A percentile compares a stretch with the other conserved stretches of the same genome.
phyloP scores from a whole-genome alignment of 1,140 invertebrate genomes.

The Nautilus pompilius region DNA sequence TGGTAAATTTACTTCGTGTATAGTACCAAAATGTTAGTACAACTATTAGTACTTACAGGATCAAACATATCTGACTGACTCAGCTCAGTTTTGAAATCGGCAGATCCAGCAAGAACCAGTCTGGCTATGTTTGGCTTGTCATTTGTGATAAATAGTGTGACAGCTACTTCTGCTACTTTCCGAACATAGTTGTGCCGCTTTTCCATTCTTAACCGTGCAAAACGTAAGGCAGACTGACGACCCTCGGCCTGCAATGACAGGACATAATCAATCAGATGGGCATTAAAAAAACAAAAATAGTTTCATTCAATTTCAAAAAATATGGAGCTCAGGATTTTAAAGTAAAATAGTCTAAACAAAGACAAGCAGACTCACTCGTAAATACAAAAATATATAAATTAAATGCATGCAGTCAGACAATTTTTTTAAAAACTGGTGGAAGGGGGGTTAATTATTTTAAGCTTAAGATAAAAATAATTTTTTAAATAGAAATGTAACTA shows the following conservation, averaged over 20 bases:
- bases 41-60: conserved; percentile 70
- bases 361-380: too few species aligned
- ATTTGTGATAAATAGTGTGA: conserved; percentile 94
- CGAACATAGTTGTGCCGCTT: conserved; percentile 99
- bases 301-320: background rate
- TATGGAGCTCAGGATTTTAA: too few species aligned
- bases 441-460: too few species aligned
- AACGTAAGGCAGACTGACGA: conserved; percentile 99
- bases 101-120: conserved; percentile 96
- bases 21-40: too few species aligned
- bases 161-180: conserved; percentile 98
- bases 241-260: conserved; percentile 72
- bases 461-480: too few species aligned
- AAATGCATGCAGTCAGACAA: too few species aligned
- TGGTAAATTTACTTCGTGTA: too few species aligned
- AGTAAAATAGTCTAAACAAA: too few species aligned
- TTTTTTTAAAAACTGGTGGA: too few species aligned
- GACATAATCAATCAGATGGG: conserved; percentile 7
- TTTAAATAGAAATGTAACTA: too few species aligned
- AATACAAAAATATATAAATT: too few species aligned
- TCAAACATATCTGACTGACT: conserved; percentile 99
- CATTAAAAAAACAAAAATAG: background rate
- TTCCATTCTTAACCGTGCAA: conserved; percentile 98
- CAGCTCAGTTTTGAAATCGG: conserved; percentile 99
- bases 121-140: conserved; percentile 98